These are phyloP conservation scores for Aphidius gifuensis DNA, from an alignment of 1,140 invertebrate genomes.

Conservation along the genomic window DNA sequence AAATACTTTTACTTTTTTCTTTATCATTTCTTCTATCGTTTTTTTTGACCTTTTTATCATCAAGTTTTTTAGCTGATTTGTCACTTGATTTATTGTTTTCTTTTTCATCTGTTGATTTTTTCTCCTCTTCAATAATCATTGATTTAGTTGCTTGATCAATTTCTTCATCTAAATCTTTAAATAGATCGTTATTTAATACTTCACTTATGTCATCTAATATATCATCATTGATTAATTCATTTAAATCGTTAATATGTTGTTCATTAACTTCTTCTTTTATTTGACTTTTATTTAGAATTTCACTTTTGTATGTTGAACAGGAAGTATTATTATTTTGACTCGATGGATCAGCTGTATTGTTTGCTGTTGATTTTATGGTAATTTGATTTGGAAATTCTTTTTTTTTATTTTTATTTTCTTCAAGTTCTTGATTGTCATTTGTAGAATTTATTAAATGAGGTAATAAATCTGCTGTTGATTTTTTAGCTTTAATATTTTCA, in stretches of 20 bases:
- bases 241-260: background rate
- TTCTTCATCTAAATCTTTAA: background rate
- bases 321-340: background rate
- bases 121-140: background rate
- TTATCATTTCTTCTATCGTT: too few relatives aligned
- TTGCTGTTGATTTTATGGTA: too few relatives aligned
- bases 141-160: background rate
- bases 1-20: too few relatives aligned
- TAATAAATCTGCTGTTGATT: too few relatives aligned
- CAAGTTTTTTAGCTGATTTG: background rate
- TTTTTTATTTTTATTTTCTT: too few relatives aligned
- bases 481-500: too few relatives aligned
- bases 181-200: background rate
- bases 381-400: too few relatives aligned
- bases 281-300: slow-evolving; percentile 7
- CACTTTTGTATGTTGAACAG: background rate
- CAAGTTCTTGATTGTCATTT: too few relatives aligned
- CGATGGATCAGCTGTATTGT: too few relatives aligned
- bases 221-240: background rate
- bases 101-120: background rate
- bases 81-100: background rate
- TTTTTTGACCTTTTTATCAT: background rate
- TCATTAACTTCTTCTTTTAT: background rate
- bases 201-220: background rate
- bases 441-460: too few relatives aligned